phyloP scores from a whole-genome alignment of 2,888 invertebrate genomes.

The Alsophila aescularia region DNA sequence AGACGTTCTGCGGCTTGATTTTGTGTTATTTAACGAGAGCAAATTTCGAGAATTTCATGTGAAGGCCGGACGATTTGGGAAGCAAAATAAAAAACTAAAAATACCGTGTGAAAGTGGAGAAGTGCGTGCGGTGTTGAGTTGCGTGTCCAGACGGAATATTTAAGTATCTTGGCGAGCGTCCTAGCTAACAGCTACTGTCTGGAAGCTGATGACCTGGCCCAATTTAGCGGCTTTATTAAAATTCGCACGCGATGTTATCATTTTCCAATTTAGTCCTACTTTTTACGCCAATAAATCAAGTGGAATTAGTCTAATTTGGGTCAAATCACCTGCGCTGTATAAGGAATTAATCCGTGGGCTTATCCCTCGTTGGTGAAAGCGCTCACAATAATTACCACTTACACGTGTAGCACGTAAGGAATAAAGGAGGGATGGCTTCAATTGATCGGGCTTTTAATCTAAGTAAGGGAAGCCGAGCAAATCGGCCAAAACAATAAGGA shows the following conservation, averaged over 20 bases:
- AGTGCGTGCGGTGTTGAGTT: constrained; percentile 44
- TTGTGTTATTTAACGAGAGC: constrained; percentile 6
- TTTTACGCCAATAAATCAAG: constrained; percentile 32
- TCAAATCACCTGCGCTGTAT: constrained; percentile 18
- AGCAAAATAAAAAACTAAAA: constrained; percentile 25
- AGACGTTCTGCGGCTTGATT: background rate
- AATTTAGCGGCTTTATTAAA: constrained; percentile 58
- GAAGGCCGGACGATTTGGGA: constrained; percentile 11
- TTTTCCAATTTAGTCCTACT: constrained; percentile 28
- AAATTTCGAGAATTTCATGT: background rate
- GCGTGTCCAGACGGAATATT: constrained; percentile 62
- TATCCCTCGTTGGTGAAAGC: constrained; percentile 21
- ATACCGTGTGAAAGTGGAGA: constrained; percentile 50
- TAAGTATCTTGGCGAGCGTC: constrained; percentile 58
- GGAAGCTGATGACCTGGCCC: constrained; percentile 57
- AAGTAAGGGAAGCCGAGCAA: constrained; percentile 25
- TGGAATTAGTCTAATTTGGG: constrained; percentile 30
- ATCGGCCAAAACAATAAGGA: constrained; percentile 35
- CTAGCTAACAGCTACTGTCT: constrained; percentile 74
- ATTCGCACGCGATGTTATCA: constrained; percentile 56
- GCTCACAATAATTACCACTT: constrained; percentile 37
- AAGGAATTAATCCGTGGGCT: constrained; percentile 24
- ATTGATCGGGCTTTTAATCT: constrained; percentile 40
- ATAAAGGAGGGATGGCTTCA: constrained; percentile 20
- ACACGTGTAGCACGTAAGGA: constrained; percentile 36